These are phyloP conservation scores for Cyprinus carpio DNA, from an alignment of 2,113 vertebrate species.

Conservation along the genomic window DNA sequence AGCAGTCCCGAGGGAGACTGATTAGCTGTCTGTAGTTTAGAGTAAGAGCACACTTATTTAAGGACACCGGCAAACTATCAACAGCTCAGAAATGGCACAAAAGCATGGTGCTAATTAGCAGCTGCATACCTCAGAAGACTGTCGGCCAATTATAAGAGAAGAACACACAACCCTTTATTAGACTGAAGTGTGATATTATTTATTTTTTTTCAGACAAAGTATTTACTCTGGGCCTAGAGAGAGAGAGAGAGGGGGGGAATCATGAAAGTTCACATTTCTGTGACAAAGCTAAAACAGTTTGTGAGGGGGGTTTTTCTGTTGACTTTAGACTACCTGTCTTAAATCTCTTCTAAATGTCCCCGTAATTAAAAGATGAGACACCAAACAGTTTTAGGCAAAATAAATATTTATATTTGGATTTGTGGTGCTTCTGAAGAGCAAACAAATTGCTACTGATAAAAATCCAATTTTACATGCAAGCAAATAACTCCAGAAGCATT, in stretches of 20 bases:
- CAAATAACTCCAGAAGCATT: background rate
- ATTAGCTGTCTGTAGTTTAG: slow-evolving; percentile 30
- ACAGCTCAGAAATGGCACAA: slow-evolving; percentile 24
- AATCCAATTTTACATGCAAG: background rate
- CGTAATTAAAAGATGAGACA: slow-evolving; percentile 4
- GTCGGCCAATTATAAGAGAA: slow-evolving; percentile 44
- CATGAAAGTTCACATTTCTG: background rate
- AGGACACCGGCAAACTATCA: slow-evolving; percentile 38
- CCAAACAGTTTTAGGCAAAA: background rate
- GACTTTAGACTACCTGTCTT: slow-evolving; percentile 14
- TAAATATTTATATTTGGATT: slow-evolving; percentile 10
- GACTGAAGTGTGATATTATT: slow-evolving; percentile 13
- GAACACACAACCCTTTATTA: slow-evolving; percentile 17
- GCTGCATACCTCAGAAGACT: too few relatives aligned
- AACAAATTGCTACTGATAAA: background rate
- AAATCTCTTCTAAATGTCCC: background rate
- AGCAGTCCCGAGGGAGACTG: slow-evolving; percentile 28
- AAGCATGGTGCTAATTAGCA: too few relatives aligned
- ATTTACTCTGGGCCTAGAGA: background rate
- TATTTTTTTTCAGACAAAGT: background rate
- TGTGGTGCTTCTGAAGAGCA: background rate
- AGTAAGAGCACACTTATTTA: slow-evolving; percentile 35
- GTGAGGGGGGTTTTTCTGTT: background rate
- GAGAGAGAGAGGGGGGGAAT: too few relatives aligned
- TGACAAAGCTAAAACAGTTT: background rate